phyloP scores from a whole-genome alignment of 2,888 invertebrate genomes.

The Cylindroiulus punctatus region DNA sequence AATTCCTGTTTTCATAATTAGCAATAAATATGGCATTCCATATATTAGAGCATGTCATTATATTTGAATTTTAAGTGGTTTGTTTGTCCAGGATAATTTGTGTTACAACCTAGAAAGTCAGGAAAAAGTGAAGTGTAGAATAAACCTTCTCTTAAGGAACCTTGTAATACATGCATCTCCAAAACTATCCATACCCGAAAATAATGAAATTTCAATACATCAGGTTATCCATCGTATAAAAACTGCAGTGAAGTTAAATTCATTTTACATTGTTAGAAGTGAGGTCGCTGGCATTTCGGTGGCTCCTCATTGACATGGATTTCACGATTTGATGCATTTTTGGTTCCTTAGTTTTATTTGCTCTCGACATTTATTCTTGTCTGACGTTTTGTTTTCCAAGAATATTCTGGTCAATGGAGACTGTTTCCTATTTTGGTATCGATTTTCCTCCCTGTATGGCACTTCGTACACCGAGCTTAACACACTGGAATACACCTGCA shows the following conservation, averaged over 20 bases:
- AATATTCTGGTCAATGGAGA: constrained; percentile 33
- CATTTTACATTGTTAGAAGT: background rate
- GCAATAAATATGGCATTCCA: no score
- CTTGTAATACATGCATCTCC: no score
- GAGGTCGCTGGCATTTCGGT: background rate
- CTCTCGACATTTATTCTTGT: background rate
- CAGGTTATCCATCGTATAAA: background rate
- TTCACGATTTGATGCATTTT: constrained; percentile 24
- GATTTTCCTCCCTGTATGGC: constrained; percentile 5
- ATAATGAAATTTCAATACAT: no score
- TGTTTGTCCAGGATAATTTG: no score
- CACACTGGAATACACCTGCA: background rate
- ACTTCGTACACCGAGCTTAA: background rate
- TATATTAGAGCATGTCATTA: no score
- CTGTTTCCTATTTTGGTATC: constrained; percentile 24
- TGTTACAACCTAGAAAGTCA: no score
- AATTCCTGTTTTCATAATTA: no score
- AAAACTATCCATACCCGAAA: no score
- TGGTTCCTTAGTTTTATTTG: background rate
- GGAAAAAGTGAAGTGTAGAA: no score
- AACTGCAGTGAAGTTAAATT: background rate
- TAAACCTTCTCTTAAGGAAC: no score
- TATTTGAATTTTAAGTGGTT: no score
- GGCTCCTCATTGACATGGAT: constrained; percentile 39
- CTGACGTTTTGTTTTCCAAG: background rate